Evolutionary conservation across 2,888 invertebrate genomes (phyloP).

Genomic region (Xestia rhomboidea): DNA sequence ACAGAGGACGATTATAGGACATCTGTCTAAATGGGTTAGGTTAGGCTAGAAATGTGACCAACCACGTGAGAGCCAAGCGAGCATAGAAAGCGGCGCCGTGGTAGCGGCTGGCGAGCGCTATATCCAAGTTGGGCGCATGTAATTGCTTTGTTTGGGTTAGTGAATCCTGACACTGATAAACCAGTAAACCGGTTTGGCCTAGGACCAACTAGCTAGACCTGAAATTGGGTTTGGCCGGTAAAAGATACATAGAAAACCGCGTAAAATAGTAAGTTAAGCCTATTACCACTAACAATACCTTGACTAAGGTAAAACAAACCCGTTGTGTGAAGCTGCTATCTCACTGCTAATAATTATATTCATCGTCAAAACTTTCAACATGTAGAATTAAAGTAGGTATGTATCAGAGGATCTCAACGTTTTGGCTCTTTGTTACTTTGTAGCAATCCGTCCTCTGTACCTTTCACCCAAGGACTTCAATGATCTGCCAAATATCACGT

Average conservation of each 20-base stretch:
- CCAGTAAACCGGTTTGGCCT: too few relatives aligned
- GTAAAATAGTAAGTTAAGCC: neutral
- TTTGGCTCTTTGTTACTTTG: neutral
- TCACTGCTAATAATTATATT: neutral
- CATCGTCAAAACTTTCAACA: neutral
- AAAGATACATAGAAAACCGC: neutral
- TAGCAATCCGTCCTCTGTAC: neutral
- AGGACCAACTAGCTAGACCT: too few relatives aligned
- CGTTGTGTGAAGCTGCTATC: neutral
- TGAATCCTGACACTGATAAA: too few relatives aligned
- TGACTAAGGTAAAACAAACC: neutral
- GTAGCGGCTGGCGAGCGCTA: too few relatives aligned
- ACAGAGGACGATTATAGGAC: too few relatives aligned
- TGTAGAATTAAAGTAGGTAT: neutral
- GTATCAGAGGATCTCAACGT: neutral
- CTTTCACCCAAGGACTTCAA: neutral
- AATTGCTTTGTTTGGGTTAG: too few relatives aligned
- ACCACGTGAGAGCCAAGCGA: too few relatives aligned
- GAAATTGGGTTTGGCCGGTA: too few relatives aligned
- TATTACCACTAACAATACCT: neutral
- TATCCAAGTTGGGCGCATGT: too few relatives aligned
- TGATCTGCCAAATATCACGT: neutral
- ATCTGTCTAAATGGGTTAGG: too few relatives aligned
- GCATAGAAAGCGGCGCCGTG: too few relatives aligned
- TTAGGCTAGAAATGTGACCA: too few relatives aligned